phyloP scores from a whole-genome alignment of 2,113 vertebrate genomes.

The Fukomys damarensis region DNA sequence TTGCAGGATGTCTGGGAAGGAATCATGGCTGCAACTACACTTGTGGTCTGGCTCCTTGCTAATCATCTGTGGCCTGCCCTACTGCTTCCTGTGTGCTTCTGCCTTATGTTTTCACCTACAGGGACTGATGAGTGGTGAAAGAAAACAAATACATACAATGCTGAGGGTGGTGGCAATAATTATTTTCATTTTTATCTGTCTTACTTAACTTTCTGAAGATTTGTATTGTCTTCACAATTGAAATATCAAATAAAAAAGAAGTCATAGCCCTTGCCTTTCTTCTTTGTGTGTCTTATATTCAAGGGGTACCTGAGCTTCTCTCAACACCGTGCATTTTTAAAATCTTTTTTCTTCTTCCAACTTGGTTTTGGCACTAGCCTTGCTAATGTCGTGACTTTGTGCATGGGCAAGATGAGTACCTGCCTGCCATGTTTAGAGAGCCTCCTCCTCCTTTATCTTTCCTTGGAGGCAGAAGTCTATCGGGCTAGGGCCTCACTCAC shows the following conservation, averaged over 20 bases:
- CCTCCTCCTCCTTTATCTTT: background rate
- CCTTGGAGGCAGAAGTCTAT: background rate
- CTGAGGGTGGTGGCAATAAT: background rate
- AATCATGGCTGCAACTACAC: background rate
- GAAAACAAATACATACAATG: background rate
- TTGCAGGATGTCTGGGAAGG: background rate
- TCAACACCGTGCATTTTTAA: background rate
- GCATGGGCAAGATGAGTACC: background rate
- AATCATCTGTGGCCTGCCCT: too few relatives aligned
- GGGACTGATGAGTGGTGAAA: background rate
- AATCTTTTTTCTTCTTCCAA: background rate
- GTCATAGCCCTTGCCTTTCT: background rate
- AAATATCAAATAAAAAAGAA: constrained; percentile 4
- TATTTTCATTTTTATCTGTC: background rate
- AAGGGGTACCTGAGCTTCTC: background rate
- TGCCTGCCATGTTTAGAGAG: background rate
- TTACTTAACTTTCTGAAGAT: background rate
- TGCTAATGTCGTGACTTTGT: background rate
- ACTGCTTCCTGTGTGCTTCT: background rate
- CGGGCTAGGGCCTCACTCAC: background rate
- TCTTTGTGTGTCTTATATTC: background rate
- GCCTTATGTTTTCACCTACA: background rate
- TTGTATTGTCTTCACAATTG: constrained; percentile 22
- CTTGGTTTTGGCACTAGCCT: background rate
- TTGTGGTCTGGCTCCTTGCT: background rate